Evolutionary conservation across 2,113 vertebrate species (phyloP), one percentile per base, ranked within the genome.

Genomic region (Chaetodon trifascialis): DNA sequence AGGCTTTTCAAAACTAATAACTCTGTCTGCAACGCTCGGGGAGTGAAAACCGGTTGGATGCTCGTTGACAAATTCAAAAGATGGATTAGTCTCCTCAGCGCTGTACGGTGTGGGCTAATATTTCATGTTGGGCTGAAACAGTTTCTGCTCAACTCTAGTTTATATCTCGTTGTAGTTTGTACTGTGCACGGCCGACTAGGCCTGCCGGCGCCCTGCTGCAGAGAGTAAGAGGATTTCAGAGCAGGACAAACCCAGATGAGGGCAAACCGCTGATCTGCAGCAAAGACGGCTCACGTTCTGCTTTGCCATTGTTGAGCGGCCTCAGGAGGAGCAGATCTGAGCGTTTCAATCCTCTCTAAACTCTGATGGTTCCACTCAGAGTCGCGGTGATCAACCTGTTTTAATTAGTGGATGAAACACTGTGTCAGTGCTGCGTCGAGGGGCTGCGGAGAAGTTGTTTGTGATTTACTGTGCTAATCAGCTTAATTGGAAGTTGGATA

Each of bases 401-500:
- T 80, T 77, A 83, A 81, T 85, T 66, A 76, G 55, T 9, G 64
- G 73, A 21, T 72, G n/a, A 59, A 84, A 8, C 0, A 55, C 23
- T 56, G 54, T 36, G 69, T 69, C 83, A 58, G 66, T 17, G 34
- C 64, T 46, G 56, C 58, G 17, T 54, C 44, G 5, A 59, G 73
- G 16, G 25, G 66, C 75, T 44, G 71, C n/a, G 23, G 70, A 44
- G 72, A 40, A 42, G 30, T 40, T 86, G 80, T 76, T 82, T 86
- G 85, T 82, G 82, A 85, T 86, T 86, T 86, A 88, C 66, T 17
- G 73, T 8, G 40, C 62, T 86, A 83, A 89, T 91, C 88, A 79
- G 73, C 76, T 88, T 76, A 79, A 85, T 82, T 85, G 64, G 67
- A 87, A 81, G 51, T 85, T 49, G 62, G 64, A 83, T 83, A 91